These are phyloP conservation scores for Eupithecia pulchellata DNA, from an alignment of 2,888 invertebrate genomes.

Conservation along the genomic window DNA sequence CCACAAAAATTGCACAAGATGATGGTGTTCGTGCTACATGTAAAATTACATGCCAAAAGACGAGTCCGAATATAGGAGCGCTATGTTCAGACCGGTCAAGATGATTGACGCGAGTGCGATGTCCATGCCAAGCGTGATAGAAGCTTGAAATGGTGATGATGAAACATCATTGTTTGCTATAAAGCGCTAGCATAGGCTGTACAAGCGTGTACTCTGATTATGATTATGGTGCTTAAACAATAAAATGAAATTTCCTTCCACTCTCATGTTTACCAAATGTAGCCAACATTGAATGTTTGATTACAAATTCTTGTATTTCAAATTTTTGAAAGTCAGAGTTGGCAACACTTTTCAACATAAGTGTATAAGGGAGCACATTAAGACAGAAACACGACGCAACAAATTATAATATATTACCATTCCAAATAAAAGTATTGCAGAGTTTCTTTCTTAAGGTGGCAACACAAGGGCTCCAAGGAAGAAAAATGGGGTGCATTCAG, in stretches of 20 bases:
- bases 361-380: background rate
- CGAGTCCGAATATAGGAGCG: background rate
- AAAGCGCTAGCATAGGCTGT: constrained; percentile 55
- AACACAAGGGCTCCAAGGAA: background rate
- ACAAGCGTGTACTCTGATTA: constrained; percentile 57
- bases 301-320: background rate
- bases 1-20: constrained; percentile 20
- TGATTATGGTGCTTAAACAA: constrained; percentile 37
- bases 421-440: background rate
- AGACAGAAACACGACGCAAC: background rate
- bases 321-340: background rate
- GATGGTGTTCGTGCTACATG: constrained; percentile 25
- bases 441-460: background rate
- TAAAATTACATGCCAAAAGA: constrained; percentile 13
- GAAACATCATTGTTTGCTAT: constrained; percentile 15
- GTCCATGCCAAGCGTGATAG: constrained; percentile 58
- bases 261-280: constrained; percentile 3
- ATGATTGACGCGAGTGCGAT: constrained; percentile 45
- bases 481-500: background rate
- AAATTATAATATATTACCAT: background rate
- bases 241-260: constrained; percentile 14
- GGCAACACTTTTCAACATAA: background rate
- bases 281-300: constrained; percentile 2
- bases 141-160: constrained; percentile 47
- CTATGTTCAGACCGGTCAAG: constrained; percentile 14